Evolutionary conservation across 2,888 invertebrate species (phyloP), one percentile per base, ranked within the genome.

Genomic region (Agrotis clavis): DNA sequence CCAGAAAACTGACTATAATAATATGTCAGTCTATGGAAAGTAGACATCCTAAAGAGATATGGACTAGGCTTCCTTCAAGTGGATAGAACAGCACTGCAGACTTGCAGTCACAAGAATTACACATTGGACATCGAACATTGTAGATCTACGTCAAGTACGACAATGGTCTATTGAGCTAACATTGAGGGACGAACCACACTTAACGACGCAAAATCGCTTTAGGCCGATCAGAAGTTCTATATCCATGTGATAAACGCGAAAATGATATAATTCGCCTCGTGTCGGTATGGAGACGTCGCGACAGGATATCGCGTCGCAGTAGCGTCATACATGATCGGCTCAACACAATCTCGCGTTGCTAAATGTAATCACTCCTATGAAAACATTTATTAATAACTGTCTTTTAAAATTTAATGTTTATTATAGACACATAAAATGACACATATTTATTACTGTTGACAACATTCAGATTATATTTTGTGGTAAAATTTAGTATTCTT

Each of bases 1-100:
- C 67, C 77, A 77, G 65, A 81, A 77, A 65, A 79, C 71, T 81
- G 82, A 81, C 77, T 56, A 48, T 5, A 68, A 48, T 5, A 68
- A 56, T 65, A 68, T 16, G 81, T 81, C 77, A 81, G 79, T 79
- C 67, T 64, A 71, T 65, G 67, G 56, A 68, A 57, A 67, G 48
- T 61, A 51, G 59, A 64, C 60, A 62, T 62, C 61, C 74, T 68
- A 57, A 64, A 64, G 70, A 64, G 67, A 67, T 70, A 67, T 64
- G 70, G 64, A 80, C 63, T 56, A 61, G 47, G 54, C 56, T 69
- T 60, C 45, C 65, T 45, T 30, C 35, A 61, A 56, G 30, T 50
- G 59, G 48, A 51, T 30, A 63, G 41, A 35, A 48, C 21, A 35
- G 57, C 62, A 60, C n/a, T 70, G 60, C 25, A 56, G 16, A 63